Base-by-base conservation (phyloP, 2,113 vertebrate genomes). In the Brienomyrus longianalis region DNA sequence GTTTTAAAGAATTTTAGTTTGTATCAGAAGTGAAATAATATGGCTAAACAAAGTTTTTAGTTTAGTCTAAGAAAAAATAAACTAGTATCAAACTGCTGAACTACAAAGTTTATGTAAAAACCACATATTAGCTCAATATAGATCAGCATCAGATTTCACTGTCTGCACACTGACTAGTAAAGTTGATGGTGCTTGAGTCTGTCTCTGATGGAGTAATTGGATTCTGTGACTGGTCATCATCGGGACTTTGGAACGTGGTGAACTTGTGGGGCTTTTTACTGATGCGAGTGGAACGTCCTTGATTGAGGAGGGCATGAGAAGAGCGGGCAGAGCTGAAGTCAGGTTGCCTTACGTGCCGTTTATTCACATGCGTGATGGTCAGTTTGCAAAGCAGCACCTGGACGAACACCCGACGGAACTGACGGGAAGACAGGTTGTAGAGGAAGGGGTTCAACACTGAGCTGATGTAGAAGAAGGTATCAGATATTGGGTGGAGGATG, bases 391-490 rank as follows among this genome's bases (percentile, higher is more conserved):
- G 90, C 19, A 99, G 94, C 17, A 98, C 96, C 94, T 99, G 98
- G 62, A 94, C 47, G 31, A 98, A 99, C 2, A 97, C 98, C 0
- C 93, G 90, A 87, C 98, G 95, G 95, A 99, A 99, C 93, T 99
- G 98, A 83, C 59, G 95, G 0, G 98, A 99, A 1, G 98, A 99
- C 74, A 99, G 92, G 91, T 97, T 99, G 95, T 99, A 99, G 31
- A 99, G 96, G 43, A 99, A 96, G 0, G 98, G 98, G 94, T 99
- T 99, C 91, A 99, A 89, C 84, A 98, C 97, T 0, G 98, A 99
- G 95, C 98, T 99, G 27, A 99, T 95, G 94, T 98, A 99, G 95
- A 99, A 99, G 96, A 98, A 99, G 87, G 94, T 96, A 92, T 99
- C 94, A 0, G 97, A 95, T 35, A 99, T 94, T 0, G 97, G 98